Percentiles rank a stretch among this genome's conserved stretches.
These are phyloP conservation scores for Gymnoscelis rufifasciata DNA, from an alignment of 2,888 invertebrate species.

Conservation along the genomic window DNA sequence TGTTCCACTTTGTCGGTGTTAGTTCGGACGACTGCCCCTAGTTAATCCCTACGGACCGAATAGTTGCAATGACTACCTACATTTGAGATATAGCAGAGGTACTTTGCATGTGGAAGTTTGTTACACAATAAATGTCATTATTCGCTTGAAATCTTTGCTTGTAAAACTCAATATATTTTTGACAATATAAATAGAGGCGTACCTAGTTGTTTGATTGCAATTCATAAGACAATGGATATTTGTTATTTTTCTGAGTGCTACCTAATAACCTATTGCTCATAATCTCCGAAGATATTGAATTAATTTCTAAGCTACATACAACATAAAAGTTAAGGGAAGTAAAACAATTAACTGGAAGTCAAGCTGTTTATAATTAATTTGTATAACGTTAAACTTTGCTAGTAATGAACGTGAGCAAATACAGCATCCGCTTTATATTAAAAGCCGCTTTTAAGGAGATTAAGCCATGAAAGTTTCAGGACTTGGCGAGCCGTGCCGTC, in stretches of 20 bases:
- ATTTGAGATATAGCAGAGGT: background rate
- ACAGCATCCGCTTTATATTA: constrained; percentile 41
- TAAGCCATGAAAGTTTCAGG: constrained; percentile 47
- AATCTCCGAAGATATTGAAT: too few relatives aligned
- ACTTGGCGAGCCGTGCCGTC: constrained; percentile 35
- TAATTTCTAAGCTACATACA: background rate
- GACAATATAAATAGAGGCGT: too few relatives aligned
- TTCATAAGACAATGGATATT: too few relatives aligned
- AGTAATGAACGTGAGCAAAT: constrained; percentile 37
- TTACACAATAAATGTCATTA: too few relatives aligned
- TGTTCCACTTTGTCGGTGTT: constrained; percentile 50
- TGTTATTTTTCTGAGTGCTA: too few relatives aligned
- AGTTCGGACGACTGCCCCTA: constrained; percentile 37
- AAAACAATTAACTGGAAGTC: constrained; percentile 16
- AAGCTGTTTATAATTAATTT: constrained; percentile 21
- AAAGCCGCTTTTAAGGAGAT: constrained; percentile 46
- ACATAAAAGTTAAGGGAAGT: constrained; percentile 7
- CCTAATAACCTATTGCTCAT: too few relatives aligned
- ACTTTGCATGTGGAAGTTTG: background rate
- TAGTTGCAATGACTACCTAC: constrained; percentile 29
- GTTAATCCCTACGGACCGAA: constrained; percentile 42
- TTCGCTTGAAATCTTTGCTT: too few relatives aligned
- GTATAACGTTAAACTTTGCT: constrained; percentile 24
- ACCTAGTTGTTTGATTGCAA: too few relatives aligned
- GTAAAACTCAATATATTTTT: too few relatives aligned